Evolutionary conservation across 2,888 invertebrate species (phyloP), one percentile per base, ranked within the genome.

Genomic region (Tipula unca): DNA sequence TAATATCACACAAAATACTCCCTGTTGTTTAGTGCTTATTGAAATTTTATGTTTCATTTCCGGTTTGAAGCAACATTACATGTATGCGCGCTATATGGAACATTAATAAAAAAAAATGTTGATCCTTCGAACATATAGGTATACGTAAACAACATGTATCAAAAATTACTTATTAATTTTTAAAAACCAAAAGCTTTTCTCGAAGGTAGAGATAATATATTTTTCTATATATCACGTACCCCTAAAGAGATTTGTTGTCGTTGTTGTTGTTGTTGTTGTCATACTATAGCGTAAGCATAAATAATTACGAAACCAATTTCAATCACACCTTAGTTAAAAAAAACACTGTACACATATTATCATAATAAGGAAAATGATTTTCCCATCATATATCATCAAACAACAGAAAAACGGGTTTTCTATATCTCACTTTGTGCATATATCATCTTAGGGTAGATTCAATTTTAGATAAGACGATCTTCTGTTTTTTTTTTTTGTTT

Each of bases 401-500:
- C 69, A 69, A 25, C 25, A 69, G 69, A 25, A 69, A 48, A 69
- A 69, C 25, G 0, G 25, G 20, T 69, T 69, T 69, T 69, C 25
- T 25, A 48, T 69, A 20, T 54, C n/a, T 6, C 32, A 69, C 69
- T 69, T 69, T 69, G 69, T 69, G 25, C 69, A 69, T 69, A 69
- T 69, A 69, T 69, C 69, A 69, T 69, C 69, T 69, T 69, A 69
- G 69, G 69, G 69, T 69, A 69, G 69, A 69, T 69, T 69, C 69
- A 69, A 69, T 69, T 69, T 69, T 69, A 69, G 69, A 69, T 69
- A 69, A 69, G 69, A 69, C 25, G 69, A 69, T 69, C 25, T 69
- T 25, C 25, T 69, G 69, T 20, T 69, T 69, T 69, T 10, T 10
- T 20, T 17, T 48, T 3, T 48, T 6, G 4, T 32, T 32, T 32